A percentile compares a stretch with the other conserved stretches of the same genome.
phyloP scores from a whole-genome alignment of 2,797 vertebrate species.

The Taenioides sp. region DNA sequence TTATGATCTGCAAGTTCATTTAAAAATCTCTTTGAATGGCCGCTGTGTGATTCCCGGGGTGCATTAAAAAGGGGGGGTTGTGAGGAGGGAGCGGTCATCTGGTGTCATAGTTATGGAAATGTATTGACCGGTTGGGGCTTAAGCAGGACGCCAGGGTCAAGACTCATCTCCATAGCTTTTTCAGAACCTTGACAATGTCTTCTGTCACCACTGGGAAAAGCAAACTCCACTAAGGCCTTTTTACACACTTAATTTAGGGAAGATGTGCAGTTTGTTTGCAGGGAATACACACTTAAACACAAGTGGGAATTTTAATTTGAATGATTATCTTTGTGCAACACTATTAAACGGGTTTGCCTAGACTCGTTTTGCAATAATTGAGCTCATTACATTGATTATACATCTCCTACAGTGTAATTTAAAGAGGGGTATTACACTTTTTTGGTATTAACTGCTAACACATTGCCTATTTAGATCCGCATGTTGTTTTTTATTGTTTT shows the following conservation, averaged over 20 bases:
- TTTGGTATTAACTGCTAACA: no score
- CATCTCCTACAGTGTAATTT: no score
- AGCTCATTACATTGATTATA: background rate
- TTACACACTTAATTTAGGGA: conserved; percentile 12
- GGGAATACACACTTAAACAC: conserved; percentile 2
- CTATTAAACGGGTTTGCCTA: background rate
- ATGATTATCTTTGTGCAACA: background rate
- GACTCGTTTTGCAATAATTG: background rate
- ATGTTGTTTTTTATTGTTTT: no score
- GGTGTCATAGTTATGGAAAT: conserved; percentile 79
- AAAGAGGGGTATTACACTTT: no score
- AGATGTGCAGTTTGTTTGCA: conserved; percentile 6
- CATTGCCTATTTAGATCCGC: no score
- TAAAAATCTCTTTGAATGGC: conserved; percentile 59
- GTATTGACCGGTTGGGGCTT: conserved; percentile 53
- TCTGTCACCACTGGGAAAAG: conserved; percentile 25
- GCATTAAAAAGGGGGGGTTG: conserved; percentile 37
- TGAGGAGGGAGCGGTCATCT: conserved; percentile 61
- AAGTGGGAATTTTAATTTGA: background rate
- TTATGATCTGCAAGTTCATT: conserved; percentile 62
- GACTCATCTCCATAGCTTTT: conserved; percentile 33
- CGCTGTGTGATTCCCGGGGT: conserved; percentile 50
- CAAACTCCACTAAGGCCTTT: conserved; percentile 6
- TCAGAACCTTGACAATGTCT: conserved; percentile 38
- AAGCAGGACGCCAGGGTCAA: conserved; percentile 55